Evolutionary conservation across 2,797 vertebrate genomes (phyloP).

Genomic region (Petrocephalus schoutedeni): DNA sequence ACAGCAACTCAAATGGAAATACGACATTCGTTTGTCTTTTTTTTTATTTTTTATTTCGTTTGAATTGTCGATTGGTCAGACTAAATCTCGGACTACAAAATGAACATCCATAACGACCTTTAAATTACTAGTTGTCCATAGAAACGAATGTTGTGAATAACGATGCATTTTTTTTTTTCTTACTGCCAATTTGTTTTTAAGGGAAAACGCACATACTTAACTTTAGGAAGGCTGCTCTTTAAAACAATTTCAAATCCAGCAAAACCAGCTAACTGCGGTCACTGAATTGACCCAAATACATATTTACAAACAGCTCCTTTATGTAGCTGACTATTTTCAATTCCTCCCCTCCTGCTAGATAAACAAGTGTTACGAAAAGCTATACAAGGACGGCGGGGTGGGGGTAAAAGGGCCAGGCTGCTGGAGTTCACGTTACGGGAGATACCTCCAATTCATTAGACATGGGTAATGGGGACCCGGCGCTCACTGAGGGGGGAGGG

Average conservation of each 20-base stretch:
- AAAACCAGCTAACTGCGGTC: conserved; percentile 80
- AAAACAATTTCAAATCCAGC: conserved; percentile 71
- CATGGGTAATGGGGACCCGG: background rate
- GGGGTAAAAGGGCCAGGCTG: background rate
- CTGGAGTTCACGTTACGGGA: conserved; percentile 50
- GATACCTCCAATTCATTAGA: conserved; percentile 10
- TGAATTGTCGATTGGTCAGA: conserved; percentile 11
- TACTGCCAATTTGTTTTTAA: conserved; percentile 25
- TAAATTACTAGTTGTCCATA: conserved; percentile 18
- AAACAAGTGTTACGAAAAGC: conserved; percentile 60
- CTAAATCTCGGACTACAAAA: conserved; percentile 20
- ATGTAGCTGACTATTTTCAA: conserved; percentile 69
- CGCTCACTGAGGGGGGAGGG: background rate
- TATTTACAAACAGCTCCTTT: conserved; percentile 79
- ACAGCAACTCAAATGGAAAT: conserved; percentile 36
- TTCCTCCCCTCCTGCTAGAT: conserved; percentile 36
- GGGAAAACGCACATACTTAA: conserved; percentile 3
- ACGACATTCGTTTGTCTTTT: conserved; percentile 39
- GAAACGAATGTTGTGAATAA: background rate
- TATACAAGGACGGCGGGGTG: conserved; percentile 32
- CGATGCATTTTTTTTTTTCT: background rate
- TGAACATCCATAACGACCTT: conserved; percentile 18
- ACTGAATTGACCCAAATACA: conserved; percentile 84
- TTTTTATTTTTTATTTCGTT: conserved; percentile 35
- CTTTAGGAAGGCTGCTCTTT: conserved; percentile 35